A percentile compares a stretch with the other conserved stretches of the same genome.
phyloP scores from a whole-genome alignment of 37 sponge, comb jelly and placozoan genomes.

The Agelas oroides region DNA sequence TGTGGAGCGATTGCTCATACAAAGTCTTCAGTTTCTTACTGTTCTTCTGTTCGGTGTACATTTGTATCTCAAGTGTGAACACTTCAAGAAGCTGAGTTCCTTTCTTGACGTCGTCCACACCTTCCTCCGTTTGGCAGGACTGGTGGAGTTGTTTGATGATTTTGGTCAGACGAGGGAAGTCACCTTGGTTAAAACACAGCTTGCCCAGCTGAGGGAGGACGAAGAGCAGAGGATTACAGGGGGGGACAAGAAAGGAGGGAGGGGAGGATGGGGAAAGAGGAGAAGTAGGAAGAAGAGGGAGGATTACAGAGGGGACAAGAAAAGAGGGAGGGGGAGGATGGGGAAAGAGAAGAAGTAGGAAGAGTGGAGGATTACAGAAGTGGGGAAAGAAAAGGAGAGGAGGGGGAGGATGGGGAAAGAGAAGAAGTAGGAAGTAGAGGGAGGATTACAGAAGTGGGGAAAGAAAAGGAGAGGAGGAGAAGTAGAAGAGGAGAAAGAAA shows the following conservation, averaged over 20 bases:
- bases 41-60: conserved; percentile 99
- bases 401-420: no score
- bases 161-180: conserved; percentile 75
- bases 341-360: not conserved
- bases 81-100: conserved; percentile 96
- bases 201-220: conserved; percentile 76
- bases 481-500: no score
- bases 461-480: no score
- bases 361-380: not conserved
- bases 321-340: not conserved
- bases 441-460: no score
- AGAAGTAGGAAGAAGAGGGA: not conserved
- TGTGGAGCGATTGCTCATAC: conserved; percentile 93
- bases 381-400: no score
- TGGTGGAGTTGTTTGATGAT: conserved; percentile 91
- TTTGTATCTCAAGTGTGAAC: conserved; percentile 98
- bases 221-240: not conserved
- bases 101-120: conserved; percentile 88
- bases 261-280: no score
- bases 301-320: not conserved
- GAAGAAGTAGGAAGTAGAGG: no score
- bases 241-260: not conserved
- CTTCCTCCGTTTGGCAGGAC: conserved; percentile 87
- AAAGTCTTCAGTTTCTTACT: conserved; percentile 95
- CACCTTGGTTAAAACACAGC: conserved; percentile 93